phyloP scores from a whole-genome alignment of 2,888 invertebrate genomes.

The Coelinius sp. region DNA sequence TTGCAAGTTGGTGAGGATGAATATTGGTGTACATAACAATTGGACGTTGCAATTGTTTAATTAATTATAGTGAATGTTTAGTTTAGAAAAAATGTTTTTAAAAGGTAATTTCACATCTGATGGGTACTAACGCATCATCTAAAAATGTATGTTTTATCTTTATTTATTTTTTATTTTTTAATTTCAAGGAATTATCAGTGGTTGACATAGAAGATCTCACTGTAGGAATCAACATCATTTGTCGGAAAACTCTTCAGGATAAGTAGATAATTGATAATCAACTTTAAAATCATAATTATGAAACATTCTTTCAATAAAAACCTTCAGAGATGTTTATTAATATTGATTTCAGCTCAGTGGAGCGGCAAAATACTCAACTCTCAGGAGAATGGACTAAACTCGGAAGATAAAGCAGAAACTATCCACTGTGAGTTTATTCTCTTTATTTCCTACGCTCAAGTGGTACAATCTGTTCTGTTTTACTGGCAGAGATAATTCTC shows the following conservation, averaged over 20 bases:
- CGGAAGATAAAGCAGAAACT: constrained; percentile 39
- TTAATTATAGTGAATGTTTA: too few species aligned
- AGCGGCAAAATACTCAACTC: constrained; percentile 33
- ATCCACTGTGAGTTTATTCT: constrained; percentile 43
- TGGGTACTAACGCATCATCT: background rate
- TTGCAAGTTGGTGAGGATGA: constrained; percentile 34
- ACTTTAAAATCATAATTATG: background rate
- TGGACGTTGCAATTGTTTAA: too few species aligned
- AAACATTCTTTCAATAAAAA: too few species aligned
- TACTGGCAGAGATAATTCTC: too few species aligned
- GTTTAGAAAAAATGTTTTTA: too few species aligned
- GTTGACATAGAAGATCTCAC: constrained; percentile 50
- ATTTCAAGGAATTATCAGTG: constrained; percentile 48
- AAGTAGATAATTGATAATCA: constrained; percentile 42
- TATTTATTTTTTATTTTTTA: background rate
- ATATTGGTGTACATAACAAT: too few species aligned
- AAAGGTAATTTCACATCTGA: background rate
- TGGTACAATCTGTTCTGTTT: background rate
- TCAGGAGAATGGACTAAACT: constrained; percentile 28
- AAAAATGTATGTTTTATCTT: background rate
- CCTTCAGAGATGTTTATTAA: background rate
- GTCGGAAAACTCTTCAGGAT: constrained; percentile 42
- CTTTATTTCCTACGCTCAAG: background rate
- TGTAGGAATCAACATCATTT: constrained; percentile 33
- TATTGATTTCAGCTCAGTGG: constrained; percentile 42